Evolutionary conservation across 2,113 vertebrate species (phyloP).

Genomic region (Spea multiplicata): DNA sequence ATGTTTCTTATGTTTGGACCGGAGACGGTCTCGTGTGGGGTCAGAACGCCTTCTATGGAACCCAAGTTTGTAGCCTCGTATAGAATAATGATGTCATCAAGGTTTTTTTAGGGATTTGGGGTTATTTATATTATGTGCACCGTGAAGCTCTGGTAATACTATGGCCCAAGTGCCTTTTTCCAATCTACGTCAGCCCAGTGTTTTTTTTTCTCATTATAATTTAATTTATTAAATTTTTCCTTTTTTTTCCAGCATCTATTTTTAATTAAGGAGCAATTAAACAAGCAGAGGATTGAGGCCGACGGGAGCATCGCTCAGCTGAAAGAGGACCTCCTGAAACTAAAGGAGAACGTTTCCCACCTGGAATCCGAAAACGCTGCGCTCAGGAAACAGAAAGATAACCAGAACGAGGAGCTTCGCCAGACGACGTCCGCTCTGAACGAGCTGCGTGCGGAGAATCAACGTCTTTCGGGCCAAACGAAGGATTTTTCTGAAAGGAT

Average conservation of each 20-base stretch:
- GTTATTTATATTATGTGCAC: too few relatives aligned
- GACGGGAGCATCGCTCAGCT: slow-evolving; percentile 65
- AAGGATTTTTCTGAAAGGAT: slow-evolving; percentile 76
- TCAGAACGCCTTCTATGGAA: too few relatives aligned
- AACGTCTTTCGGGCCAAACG: slow-evolving; percentile 73
- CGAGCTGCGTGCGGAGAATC: slow-evolving; percentile 77
- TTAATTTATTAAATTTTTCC: not conserved
- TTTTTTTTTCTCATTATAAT: too few relatives aligned
- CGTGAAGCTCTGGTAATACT: too few relatives aligned
- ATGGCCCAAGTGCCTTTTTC: too few relatives aligned
- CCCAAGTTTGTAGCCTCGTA: too few relatives aligned
- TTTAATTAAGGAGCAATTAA: slow-evolving; percentile 83
- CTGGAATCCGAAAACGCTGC: slow-evolving; percentile 65
- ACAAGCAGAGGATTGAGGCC: slow-evolving; percentile 71
- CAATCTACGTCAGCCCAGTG: too few relatives aligned
- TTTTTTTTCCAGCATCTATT: slow-evolving; percentile 81
- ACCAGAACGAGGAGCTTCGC: slow-evolving; percentile 74
- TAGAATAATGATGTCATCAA: too few relatives aligned
- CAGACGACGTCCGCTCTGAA: slow-evolving; percentile 77
- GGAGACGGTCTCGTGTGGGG: too few relatives aligned
- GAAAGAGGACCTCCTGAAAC: slow-evolving; percentile 66
- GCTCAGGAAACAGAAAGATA: slow-evolving; percentile 69
- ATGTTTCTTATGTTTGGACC: too few relatives aligned
- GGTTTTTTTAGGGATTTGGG: too few relatives aligned
- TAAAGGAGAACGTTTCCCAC: slow-evolving; percentile 52